Evolutionary conservation across 2,113 vertebrate genomes (phyloP), one percentile per base, ranked within the genome.

Genomic region (Hippopotamus amphibius): DNA sequence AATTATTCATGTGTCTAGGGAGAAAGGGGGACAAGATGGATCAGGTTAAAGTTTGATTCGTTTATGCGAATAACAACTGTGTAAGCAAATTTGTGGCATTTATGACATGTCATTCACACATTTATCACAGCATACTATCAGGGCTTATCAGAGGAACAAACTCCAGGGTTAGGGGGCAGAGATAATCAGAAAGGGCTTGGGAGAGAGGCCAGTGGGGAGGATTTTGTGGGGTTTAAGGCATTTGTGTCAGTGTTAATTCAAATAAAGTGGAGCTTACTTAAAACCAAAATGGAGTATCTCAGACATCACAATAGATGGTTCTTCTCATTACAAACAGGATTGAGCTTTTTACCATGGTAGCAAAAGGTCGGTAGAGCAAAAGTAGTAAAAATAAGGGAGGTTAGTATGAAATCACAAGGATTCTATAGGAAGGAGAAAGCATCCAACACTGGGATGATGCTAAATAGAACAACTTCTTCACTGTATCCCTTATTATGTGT

Each of bases 401-500:
- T 43, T 13, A 46, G 1, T 48, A 65, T 5, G 1, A 69, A 76
- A 85, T 81, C 1, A 16, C 2, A 79, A 37, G 21, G 13, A 41
- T 37, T 2, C 72, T 50, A 37, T 7, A 71, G n/a, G 15, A 69
- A 88, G 11, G 9, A 93, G 0, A 50, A 3, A 2, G 5, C 8
- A 7, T 24, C 28, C 28, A 28, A 22, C 16, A 28, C n/a, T 15
- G 37, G n/a, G 43, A n/a, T 57, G 24, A 43, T 6, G 0, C 7
- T 24, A 55, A n/a, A 28, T 11, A 80, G 7, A n/a, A 43, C 2
- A 43, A 37, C 71, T 48, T 83, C 61, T 57, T 53, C 22, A 84
- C 46, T 2, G 9, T 1, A 16, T 12, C 17, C 16, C 17, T 63
- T 43, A 26, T 19, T 43, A 22, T 0, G 12, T 2, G 7, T 21